Evolutionary conservation across 2,113 vertebrate genomes (phyloP).

Genomic region (Trachemys scripta): DNA sequence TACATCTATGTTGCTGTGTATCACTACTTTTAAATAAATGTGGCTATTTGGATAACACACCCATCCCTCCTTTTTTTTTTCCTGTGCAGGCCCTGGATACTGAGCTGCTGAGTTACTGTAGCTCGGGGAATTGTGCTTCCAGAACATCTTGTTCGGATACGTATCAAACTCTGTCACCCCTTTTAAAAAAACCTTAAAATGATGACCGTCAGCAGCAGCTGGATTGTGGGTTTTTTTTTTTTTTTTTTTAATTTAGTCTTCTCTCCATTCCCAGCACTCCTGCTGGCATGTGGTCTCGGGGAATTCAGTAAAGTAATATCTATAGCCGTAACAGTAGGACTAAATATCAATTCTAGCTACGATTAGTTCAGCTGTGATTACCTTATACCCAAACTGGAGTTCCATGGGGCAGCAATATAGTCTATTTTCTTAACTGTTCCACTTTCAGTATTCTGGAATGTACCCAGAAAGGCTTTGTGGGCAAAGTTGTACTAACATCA

Average conservation of each 20-base stretch:
- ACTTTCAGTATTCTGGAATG: not conserved
- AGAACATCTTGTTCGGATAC: conserved; percentile 71
- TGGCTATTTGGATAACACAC: not conserved
- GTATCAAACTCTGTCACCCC: conserved; percentile 61
- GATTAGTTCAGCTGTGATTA: conserved; percentile 24
- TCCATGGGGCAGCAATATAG: not conserved
- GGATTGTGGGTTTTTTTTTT: conserved; percentile 35
- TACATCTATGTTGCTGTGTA: conserved; percentile 1
- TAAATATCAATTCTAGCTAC: not conserved
- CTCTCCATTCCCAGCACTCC: conserved; percentile 57
- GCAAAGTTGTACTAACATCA: not conserved
- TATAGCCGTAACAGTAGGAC: conserved; percentile 17
- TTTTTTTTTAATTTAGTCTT: conserved; percentile 54
- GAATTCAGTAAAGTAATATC: conserved; percentile 37
- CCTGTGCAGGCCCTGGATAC: conserved; percentile 29
- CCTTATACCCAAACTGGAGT: conserved; percentile 9
- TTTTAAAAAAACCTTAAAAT: conserved; percentile 11
- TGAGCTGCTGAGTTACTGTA: conserved; percentile 59
- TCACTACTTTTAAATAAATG: conserved; percentile 25
- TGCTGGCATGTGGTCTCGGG: conserved; percentile 44
- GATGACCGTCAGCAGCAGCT: conserved; percentile 72
- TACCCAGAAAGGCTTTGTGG: conserved; percentile 25
- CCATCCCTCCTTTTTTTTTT: conserved; percentile 7
- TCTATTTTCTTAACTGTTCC: not conserved
- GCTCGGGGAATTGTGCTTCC: conserved; percentile 49